Evolutionary conservation across 2,797 vertebrate species (phyloP).

Genomic region (Melanotaenia maccullochi): DNA sequence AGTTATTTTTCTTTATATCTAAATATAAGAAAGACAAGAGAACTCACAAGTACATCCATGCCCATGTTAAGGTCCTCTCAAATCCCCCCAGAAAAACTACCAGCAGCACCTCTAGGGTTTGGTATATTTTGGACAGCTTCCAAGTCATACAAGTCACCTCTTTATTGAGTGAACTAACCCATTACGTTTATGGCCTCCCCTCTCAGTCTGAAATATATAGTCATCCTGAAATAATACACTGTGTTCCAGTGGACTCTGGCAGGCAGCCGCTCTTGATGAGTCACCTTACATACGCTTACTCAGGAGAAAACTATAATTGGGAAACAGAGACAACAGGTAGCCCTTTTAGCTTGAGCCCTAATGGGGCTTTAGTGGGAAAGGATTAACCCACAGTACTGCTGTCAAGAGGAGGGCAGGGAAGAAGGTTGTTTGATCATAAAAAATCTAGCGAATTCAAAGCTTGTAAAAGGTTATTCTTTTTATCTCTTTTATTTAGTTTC

Average conservation of each 20-base stretch:
- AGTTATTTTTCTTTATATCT: slow-evolving; percentile 6
- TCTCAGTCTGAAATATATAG: slow-evolving; percentile 68
- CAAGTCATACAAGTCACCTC: slow-evolving; percentile 71
- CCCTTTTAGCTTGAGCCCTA: slow-evolving; percentile 50
- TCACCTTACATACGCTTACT: slow-evolving; percentile 77
- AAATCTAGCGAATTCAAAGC: neutral
- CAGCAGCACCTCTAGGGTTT: slow-evolving; percentile 26
- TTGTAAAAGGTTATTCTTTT: neutral
- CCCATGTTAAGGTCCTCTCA: slow-evolving; percentile 38
- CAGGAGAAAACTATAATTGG: slow-evolving; percentile 69
- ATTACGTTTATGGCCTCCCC: slow-evolving; percentile 69
- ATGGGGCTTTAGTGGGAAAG: slow-evolving; percentile 22
- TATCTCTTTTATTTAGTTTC: neutral
- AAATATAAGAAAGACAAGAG: slow-evolving; percentile 15
- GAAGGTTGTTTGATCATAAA: neutral
- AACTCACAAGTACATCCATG: slow-evolving; percentile 20
- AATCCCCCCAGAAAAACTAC: slow-evolving; percentile 42
- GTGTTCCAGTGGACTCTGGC: slow-evolving; percentile 59
- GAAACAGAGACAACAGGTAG: slow-evolving; percentile 69
- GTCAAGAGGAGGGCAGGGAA: slow-evolving; percentile 2
- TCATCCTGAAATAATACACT: slow-evolving; percentile 74
- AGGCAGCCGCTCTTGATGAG: slow-evolving; percentile 66
- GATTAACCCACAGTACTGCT: slow-evolving; percentile 21
- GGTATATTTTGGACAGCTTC: slow-evolving; percentile 58
- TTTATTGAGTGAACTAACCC: slow-evolving; percentile 74